A percentile compares a stretch with the other conserved stretches of the same genome.
Evolutionary conservation across 2,888 invertebrate genomes (phyloP).

Genomic region (Acanthococcus lagerstroemiae): DNA sequence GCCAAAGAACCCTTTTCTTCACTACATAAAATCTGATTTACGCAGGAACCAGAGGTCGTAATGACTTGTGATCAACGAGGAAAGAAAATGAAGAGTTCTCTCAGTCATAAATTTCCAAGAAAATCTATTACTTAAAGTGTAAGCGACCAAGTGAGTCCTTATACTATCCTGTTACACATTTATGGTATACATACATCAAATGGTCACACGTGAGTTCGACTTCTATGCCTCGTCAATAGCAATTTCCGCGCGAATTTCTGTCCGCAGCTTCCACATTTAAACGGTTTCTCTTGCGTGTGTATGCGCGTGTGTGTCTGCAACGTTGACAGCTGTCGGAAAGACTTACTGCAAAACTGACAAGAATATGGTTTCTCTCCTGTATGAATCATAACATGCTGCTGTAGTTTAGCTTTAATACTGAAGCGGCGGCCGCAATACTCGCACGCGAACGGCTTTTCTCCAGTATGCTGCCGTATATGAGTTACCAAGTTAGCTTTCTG

Average conservation of each 20-base stretch:
- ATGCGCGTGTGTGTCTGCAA: neutral
- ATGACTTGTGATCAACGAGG: too few relatives aligned
- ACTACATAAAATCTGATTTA: too few relatives aligned
- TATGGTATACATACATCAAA: too few relatives aligned
- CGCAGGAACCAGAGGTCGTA: too few relatives aligned
- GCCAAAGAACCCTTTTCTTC: too few relatives aligned
- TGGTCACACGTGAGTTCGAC: too few relatives aligned
- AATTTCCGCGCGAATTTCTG: neutral
- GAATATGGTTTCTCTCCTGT: slow-evolving; percentile 14
- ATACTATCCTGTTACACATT: too few relatives aligned
- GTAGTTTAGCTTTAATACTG: neutral
- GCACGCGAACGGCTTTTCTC: slow-evolving; percentile 9
- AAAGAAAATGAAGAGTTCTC: too few relatives aligned
- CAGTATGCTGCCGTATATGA: slow-evolving; percentile 4
- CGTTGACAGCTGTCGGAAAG: neutral
- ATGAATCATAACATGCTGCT: slow-evolving; percentile 2
- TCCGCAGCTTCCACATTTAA: slow-evolving; percentile 7
- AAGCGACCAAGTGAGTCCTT: too few relatives aligned
- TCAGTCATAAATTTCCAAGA: too few relatives aligned
- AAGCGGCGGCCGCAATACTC: slow-evolving; percentile 4
- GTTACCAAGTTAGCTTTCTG: slow-evolving; percentile 10
- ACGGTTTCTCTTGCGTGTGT: slow-evolving; percentile 8
- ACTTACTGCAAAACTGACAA: slow-evolving; percentile 1
- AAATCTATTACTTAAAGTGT: too few relatives aligned
- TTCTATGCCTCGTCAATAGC: neutral